A percentile compares a stretch with the other conserved stretches of the same genome.
phyloP scores from a whole-genome alignment of 2,888 invertebrate genomes.

The Drosophila seclusa region DNA sequence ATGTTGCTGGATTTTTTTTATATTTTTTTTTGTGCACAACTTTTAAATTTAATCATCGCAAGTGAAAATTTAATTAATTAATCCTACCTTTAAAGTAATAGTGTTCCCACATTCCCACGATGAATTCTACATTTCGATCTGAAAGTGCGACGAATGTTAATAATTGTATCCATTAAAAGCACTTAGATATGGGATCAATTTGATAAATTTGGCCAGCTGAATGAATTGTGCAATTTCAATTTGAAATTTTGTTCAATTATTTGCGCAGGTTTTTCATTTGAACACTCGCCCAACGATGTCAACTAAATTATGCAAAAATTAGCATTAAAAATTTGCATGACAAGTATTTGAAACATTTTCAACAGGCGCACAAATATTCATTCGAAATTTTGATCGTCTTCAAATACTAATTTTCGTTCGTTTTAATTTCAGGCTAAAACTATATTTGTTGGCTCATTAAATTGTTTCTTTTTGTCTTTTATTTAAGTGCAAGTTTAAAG shows the following conservation, averaged over 20 bases:
- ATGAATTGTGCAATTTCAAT: background rate
- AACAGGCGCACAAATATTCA: background rate
- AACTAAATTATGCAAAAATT: background rate
- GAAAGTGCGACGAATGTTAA: background rate
- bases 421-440: background rate
- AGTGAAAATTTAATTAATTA: background rate
- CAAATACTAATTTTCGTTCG: too few species aligned
- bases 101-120: too few species aligned
- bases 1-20: background rate
- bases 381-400: background rate
- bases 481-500: slow-evolving; percentile 35
- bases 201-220: background rate
- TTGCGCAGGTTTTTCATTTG: background rate
- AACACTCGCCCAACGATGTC: background rate
- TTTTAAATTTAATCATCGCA: background rate
- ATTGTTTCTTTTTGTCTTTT: background rate
- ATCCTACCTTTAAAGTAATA: background rate
- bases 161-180: background rate
- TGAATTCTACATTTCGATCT: background rate
- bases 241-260: background rate
- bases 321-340: background rate
- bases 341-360: background rate
- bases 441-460: background rate
- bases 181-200: background rate
- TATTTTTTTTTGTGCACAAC: background rate